Evolutionary conservation across 2,113 vertebrate species (phyloP).

Genomic region (Aegotheles bennettii): DNA sequence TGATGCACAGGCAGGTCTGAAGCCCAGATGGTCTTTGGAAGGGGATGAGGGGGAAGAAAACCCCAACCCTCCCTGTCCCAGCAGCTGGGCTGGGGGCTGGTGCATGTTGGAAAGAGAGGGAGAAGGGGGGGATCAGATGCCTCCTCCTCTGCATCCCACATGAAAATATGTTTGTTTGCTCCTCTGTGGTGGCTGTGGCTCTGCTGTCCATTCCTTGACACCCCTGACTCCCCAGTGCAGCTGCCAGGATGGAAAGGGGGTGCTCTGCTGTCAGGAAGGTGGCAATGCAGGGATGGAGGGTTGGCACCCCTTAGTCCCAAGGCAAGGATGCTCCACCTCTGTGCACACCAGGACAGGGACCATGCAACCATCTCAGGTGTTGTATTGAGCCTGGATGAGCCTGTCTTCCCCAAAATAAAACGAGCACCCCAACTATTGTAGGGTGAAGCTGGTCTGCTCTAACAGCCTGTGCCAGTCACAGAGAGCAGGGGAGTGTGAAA

Average conservation of each 20-base stretch:
- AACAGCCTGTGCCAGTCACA: background rate
- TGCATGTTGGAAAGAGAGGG: background rate
- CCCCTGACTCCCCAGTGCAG: fast-evolving
- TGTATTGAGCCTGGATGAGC: background rate
- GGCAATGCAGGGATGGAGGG: fast-evolving
- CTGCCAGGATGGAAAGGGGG: background rate
- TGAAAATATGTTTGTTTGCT: background rate
- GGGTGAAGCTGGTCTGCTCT: background rate
- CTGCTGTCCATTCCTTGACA: background rate
- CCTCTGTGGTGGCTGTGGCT: background rate
- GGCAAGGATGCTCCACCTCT: background rate
- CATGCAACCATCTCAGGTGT: fast-evolving
- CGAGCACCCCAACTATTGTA: background rate
- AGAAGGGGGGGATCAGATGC: background rate
- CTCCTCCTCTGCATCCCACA: background rate
- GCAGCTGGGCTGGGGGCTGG: background rate
- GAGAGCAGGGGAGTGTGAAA: fast-evolving
- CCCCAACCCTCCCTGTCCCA: background rate
- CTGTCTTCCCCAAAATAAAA: background rate
- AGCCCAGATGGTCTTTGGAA: background rate
- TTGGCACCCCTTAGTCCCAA: background rate
- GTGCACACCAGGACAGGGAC: background rate
- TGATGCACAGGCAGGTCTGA: background rate
- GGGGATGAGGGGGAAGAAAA: background rate
- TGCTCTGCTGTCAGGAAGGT: fast-evolving